Evolutionary conservation across 2,888 invertebrate genomes (phyloP).

Genomic region (Clanis bilineata): DNA sequence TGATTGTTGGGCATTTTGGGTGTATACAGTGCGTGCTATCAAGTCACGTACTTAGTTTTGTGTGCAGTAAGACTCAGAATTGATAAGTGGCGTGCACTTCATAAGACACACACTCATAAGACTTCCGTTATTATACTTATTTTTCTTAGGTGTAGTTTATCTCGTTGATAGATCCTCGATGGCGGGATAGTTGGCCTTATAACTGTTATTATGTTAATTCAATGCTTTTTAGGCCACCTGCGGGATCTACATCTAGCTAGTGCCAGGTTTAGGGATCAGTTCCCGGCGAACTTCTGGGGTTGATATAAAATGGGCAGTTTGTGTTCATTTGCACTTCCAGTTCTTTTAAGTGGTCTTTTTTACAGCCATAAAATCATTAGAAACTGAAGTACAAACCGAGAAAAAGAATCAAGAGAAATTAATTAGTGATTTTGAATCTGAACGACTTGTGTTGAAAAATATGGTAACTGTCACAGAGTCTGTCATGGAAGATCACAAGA

Average conservation of each 20-base stretch:
- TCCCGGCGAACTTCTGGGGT: neutral
- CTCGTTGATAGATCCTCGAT: too few species aligned
- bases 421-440: slow-evolving; percentile 57
- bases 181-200: too few species aligned
- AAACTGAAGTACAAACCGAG: slow-evolving; percentile 49
- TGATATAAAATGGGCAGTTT: neutral
- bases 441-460: slow-evolving; percentile 56
- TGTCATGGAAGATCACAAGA: slow-evolving; percentile 62
- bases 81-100: too few species aligned
- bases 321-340: neutral
- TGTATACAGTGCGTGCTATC: too few species aligned
- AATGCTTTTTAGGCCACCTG: neutral
- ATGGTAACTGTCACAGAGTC: slow-evolving; percentile 65
- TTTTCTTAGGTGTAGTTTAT: neutral
- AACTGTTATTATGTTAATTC: neutral
- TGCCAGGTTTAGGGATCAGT: neutral
- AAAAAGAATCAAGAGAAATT: slow-evolving; percentile 53
- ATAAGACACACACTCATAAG: too few species aligned
- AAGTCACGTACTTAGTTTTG: too few species aligned
- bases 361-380: slow-evolving; percentile 49
- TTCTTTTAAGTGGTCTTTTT: slow-evolving; percentile 20
- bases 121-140: neutral
- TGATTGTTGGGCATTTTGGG: too few species aligned
- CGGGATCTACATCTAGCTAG: neutral
- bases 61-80: too few species aligned